phyloP scores from a whole-genome alignment of 37 sponge, comb jelly and placozoan species.

The Oopsacas minuta region DNA sequence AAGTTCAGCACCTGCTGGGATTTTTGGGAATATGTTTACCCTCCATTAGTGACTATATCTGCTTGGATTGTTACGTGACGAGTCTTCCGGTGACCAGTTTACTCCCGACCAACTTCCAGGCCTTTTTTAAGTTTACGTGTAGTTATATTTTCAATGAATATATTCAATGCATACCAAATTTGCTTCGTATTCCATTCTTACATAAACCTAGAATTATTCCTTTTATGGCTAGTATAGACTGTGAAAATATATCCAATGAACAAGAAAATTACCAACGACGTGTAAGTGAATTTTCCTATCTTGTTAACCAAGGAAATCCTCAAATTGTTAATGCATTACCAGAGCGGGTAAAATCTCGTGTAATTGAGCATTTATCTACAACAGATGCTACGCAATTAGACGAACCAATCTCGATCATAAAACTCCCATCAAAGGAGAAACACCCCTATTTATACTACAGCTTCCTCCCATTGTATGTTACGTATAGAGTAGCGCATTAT shows the following conservation, averaged over 20 bases:
- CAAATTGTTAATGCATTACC: not conserved
- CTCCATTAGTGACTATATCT: too few relatives aligned
- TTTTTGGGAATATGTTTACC: too few relatives aligned
- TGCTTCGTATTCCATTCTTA: too few relatives aligned
- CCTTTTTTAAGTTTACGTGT: too few relatives aligned
- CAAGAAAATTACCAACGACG: not conserved
- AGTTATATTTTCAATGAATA: too few relatives aligned
- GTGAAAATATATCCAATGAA: not conserved
- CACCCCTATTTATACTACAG: not conserved
- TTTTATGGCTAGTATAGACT: not conserved
- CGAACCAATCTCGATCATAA: not conserved
- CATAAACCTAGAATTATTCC: not conserved
- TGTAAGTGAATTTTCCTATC: not conserved
- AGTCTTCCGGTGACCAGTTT: too few relatives aligned
- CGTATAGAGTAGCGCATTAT: not conserved
- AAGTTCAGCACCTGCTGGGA: too few relatives aligned
- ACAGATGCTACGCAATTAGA: not conserved
- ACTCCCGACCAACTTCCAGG: too few relatives aligned
- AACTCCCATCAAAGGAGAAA: not conserved
- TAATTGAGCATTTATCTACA: not conserved
- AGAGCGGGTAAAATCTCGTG: not conserved
- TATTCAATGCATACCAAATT: too few relatives aligned
- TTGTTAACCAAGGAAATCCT: not conserved
- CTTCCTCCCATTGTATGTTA: not conserved
- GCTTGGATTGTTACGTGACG: not conserved